phyloP scores from a whole-genome alignment of 2,888 invertebrate genomes.

The Lordiphosa fenestrarum region DNA sequence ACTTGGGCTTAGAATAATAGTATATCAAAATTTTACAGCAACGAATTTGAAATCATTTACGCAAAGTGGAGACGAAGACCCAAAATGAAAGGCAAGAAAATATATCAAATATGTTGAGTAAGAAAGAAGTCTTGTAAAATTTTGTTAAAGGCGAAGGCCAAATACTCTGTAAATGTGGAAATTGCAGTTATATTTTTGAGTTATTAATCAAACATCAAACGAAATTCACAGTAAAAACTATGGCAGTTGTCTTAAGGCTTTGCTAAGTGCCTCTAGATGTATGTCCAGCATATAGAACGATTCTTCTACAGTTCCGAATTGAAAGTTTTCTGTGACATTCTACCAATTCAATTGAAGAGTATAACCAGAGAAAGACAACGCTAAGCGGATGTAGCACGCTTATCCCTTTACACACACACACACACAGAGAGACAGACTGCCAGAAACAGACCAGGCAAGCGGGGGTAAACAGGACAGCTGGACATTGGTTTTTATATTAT shows the following conservation, averaged over 20 bases:
- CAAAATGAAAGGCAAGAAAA: constrained; percentile 59
- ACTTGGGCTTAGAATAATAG: constrained; percentile 68
- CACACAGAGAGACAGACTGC: constrained; percentile 24
- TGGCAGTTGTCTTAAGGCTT: no score
- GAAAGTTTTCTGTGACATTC: not conserved
- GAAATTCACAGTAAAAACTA: no score
- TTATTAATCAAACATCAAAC: no score
- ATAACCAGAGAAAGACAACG: constrained; percentile 44
- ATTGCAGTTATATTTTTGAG: no score
- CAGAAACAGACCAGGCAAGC: constrained; percentile 16
- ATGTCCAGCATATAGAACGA: no score
- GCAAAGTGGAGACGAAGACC: constrained; percentile 52
- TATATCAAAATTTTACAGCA: constrained; percentile 66
- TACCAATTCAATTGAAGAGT: constrained; percentile 8
- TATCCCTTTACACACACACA: constrained; percentile 59
- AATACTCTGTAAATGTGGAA: not conserved
- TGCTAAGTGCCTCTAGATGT: no score
- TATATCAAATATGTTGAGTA: constrained; percentile 15
- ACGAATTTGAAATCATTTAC: constrained; percentile 69
- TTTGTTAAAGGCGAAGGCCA: not conserved
- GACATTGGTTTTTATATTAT: constrained; percentile 60
- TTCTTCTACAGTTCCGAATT: not conserved
- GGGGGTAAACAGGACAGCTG: constrained; percentile 13
- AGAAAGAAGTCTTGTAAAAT: not conserved
- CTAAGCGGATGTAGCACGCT: constrained; percentile 69